These are phyloP conservation scores for Aldrovandia affinis DNA, from an alignment of 2,797 vertebrate genomes.

Conservation along the genomic window DNA sequence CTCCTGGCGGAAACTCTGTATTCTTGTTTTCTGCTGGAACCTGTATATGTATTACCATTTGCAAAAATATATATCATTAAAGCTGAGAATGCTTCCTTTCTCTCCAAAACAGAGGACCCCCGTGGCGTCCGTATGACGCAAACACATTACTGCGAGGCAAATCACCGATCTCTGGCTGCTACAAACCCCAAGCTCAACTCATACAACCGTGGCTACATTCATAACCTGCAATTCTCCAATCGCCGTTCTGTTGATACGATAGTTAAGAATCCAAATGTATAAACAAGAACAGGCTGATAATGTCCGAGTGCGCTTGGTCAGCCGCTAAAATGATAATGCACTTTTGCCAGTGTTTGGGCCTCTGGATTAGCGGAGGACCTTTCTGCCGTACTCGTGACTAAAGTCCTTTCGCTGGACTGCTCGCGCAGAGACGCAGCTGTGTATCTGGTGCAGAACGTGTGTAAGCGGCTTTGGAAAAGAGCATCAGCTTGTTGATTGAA, in stretches of 20 bases:
- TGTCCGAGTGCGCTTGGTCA: neutral
- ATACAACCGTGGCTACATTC: neutral
- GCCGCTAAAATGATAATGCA: neutral
- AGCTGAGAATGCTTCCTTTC: neutral
- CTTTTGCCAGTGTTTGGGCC: no score
- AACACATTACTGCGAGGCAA: constrained; percentile 1
- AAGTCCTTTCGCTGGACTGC: neutral
- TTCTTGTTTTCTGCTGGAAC: neutral
- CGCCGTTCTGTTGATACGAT: neutral
- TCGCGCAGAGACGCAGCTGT: neutral
- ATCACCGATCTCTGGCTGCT: no score
- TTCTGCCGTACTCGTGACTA: neutral
- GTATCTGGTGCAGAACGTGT: neutral
- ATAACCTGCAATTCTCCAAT: neutral
- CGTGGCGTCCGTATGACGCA: neutral
- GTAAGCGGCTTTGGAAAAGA: constrained; percentile 4
- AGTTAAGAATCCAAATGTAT: neutral
- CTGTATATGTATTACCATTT: neutral
- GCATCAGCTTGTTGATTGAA: neutral
- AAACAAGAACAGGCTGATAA: neutral
- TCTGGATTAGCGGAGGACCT: neutral
- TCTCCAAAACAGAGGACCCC: neutral
- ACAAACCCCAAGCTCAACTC: neutral
- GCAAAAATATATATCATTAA: neutral
- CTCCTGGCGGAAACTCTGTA: neutral